Evolutionary conservation across 2,888 invertebrate species (phyloP).

Genomic region (Scaptomyza flava): DNA sequence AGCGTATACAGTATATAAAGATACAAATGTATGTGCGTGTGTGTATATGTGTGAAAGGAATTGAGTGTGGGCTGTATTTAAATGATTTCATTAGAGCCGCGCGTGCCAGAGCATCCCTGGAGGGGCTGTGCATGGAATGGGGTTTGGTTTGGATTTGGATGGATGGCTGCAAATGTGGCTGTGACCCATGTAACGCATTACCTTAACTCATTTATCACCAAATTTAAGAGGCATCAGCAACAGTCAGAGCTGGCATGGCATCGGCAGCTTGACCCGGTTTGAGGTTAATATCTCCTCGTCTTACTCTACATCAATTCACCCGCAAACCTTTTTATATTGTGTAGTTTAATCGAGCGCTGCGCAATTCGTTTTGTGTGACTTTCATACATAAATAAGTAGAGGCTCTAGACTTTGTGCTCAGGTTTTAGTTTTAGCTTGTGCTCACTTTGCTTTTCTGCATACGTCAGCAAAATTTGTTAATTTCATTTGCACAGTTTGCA

Average conservation of each 20-base stretch:
- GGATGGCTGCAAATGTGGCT: slow-evolving; percentile 14
- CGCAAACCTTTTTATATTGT: slow-evolving; percentile 4
- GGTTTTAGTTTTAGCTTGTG: slow-evolving; percentile 1
- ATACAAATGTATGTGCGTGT: slow-evolving; percentile 13
- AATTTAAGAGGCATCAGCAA: slow-evolving; percentile 57
- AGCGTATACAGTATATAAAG: neutral
- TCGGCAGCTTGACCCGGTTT: neutral
- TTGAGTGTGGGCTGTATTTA: slow-evolving; percentile 63
- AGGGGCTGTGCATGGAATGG: slow-evolving; percentile 26
- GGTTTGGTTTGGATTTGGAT: neutral
- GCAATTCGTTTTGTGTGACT: slow-evolving; percentile 77
- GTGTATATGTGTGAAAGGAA: slow-evolving; percentile 25
- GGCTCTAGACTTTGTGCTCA: slow-evolving; percentile 15
- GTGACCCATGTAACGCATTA: slow-evolving; percentile 71
- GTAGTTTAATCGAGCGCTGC: slow-evolving; percentile 66
- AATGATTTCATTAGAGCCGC: slow-evolving; percentile 75
- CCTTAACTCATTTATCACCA: slow-evolving; percentile 77
- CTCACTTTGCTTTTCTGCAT: slow-evolving; percentile 53
- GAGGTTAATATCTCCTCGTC: neutral
- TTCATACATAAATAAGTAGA: slow-evolving; percentile 72
- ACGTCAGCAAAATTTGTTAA: slow-evolving; percentile 73
- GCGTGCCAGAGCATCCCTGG: slow-evolving; percentile 64
- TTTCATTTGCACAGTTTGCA: slow-evolving; percentile 76
- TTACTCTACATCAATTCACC: neutral
- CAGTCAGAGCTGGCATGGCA: slow-evolving; percentile 3